phyloP scores from a whole-genome alignment of 2,888 invertebrate species.

The Flabesymbios commensalis region DNA sequence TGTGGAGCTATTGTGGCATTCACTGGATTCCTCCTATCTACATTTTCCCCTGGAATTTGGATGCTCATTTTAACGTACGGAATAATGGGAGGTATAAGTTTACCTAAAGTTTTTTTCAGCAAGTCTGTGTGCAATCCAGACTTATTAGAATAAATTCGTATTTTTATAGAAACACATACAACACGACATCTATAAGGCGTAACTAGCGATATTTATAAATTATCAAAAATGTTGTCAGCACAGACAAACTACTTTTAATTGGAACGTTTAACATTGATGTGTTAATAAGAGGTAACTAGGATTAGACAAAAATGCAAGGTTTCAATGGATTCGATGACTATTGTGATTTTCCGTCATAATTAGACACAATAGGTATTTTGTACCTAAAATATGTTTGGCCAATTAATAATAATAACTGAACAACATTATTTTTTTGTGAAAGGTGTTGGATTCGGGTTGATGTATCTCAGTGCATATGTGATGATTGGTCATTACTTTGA shows the following conservation, averaged over 20 bases:
- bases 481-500: conserved; percentile 33
- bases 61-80: conserved; percentile 52
- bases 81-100: conserved; percentile 51
- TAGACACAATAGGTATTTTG: too few species aligned
- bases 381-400: too few species aligned
- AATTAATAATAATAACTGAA: background rate
- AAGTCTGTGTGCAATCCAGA: background rate
- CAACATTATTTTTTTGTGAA: background rate
- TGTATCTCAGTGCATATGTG: conserved; percentile 31
- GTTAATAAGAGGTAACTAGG: too few species aligned
- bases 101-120: conserved; percentile 5
- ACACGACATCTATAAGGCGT: too few species aligned
- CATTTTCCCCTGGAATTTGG: conserved; percentile 47
- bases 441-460: conserved; percentile 32
- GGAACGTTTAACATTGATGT: too few species aligned
- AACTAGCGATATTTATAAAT: too few species aligned
- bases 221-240: too few species aligned
- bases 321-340: too few species aligned
- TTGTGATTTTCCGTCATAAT: too few species aligned
- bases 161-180: background rate
- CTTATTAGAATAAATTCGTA: background rate
- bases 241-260: too few species aligned
- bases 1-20: conserved; percentile 43
- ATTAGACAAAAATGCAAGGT: too few species aligned
- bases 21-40: conserved; percentile 41